A percentile compares a stretch with the other conserved stretches of the same genome.
These are phyloP conservation scores for Anolis apletophallus DNA, from an alignment of 2,797 vertebrate genomes.

Conservation along the genomic window DNA sequence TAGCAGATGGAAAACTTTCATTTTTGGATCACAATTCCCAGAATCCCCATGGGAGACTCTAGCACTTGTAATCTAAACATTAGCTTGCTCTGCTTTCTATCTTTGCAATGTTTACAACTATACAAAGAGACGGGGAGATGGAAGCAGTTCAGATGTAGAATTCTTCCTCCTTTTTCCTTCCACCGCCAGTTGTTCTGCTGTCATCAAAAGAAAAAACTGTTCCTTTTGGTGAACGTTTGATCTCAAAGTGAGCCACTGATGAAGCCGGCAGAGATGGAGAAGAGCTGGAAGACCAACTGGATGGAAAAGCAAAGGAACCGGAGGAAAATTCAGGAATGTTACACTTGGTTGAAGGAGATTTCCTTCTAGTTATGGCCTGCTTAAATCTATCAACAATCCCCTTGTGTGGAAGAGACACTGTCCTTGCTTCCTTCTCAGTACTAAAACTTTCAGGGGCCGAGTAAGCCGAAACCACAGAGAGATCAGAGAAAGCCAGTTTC, in stretches of 20 bases:
- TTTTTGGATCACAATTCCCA: too few relatives aligned
- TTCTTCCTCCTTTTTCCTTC: conserved; percentile 79
- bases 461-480: conserved; percentile 91
- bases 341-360: conserved; percentile 41
- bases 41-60: too few relatives aligned
- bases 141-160: conserved; percentile 87
- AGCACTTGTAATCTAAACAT: not conserved
- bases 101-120: fast-evolving
- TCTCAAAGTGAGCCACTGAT: conserved; percentile 53
- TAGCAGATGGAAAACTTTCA: too few relatives aligned
- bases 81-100: not conserved
- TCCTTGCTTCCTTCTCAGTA: conserved; percentile 50
- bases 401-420: conserved; percentile 43
- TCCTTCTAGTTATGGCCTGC: conserved; percentile 40
- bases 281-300: conserved; percentile 65
- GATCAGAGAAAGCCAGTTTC: conserved; percentile 84
- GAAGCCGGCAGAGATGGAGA: conserved; percentile 14
- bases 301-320: conserved; percentile 54
- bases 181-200: conserved; percentile 15
- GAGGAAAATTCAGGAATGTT: conserved; percentile 51
- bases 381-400: conserved; percentile 23
- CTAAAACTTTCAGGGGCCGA: conserved; percentile 76
- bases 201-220: conserved; percentile 38
- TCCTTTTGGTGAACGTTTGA: conserved; percentile 45
- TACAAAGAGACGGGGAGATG: not conserved